A percentile compares a stretch with the other conserved stretches of the same genome.
Evolutionary conservation across 1,140 invertebrate species (phyloP).

Genomic region (Telenomus remus): DNA sequence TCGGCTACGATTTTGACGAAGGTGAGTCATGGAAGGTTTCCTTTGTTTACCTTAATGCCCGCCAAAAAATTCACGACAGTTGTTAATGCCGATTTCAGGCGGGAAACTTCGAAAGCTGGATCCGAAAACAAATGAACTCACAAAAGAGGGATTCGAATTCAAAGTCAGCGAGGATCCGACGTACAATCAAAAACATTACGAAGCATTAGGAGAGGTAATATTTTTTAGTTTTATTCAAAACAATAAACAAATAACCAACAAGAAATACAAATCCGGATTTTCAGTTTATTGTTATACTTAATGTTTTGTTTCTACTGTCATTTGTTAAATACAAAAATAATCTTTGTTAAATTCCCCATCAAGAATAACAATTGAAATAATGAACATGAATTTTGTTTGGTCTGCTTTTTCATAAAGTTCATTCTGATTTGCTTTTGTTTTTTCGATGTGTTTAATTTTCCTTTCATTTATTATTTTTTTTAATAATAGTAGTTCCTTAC

Average conservation of each 20-base stretch:
- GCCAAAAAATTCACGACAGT: conserved; percentile 27
- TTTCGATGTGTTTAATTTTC: too few relatives aligned
- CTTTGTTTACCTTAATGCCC: conserved; percentile 29
- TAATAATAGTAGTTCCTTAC: too few relatives aligned
- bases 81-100: conserved; percentile 62
- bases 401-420: too few relatives aligned
- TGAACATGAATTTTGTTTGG: too few relatives aligned
- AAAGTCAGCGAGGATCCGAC: conserved; percentile 77
- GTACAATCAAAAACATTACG: conserved; percentile 83
- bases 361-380: too few relatives aligned
- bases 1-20: conserved; percentile 74
- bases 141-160: conserved; percentile 79
- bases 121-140: conserved; percentile 68
- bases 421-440: too few relatives aligned
- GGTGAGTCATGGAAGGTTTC: conserved; percentile 60
- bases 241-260: not conserved
- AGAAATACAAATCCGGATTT: too few relatives aligned
- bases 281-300: too few relatives aligned
- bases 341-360: too few relatives aligned
- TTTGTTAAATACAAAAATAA: too few relatives aligned
- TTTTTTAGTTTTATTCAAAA: not conserved
- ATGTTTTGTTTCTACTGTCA: not conserved
- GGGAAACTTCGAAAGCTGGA: conserved; percentile 79
- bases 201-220: conserved; percentile 80
- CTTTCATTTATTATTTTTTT: too few relatives aligned